Base-by-base conservation (phyloP, 2,797 vertebrate species). In the Coregonus suidteri region DNA sequence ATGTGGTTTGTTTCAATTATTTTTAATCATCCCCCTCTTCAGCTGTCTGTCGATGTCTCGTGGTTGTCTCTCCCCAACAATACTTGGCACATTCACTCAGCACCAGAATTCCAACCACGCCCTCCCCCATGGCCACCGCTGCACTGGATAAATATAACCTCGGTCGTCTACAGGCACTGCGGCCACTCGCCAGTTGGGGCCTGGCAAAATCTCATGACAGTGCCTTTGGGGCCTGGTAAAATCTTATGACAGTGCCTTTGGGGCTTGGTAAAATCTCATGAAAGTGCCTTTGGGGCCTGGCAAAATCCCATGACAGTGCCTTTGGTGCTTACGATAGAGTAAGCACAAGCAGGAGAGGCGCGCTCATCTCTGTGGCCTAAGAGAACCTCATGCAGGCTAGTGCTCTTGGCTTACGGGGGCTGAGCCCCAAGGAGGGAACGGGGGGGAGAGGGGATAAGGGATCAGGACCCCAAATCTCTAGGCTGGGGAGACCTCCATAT, bases 131-230 rank as follows among this genome's bases (percentile, higher is more conserved):
- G 18, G 37, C 41, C 84, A 84, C 86, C 85, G 85, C 80, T 62
- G 81, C 62, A 85, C 91, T 89, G 92, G 93, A 91, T 93, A 93
- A 93, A 94, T 91, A 94, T 93, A 94, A 91, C 88, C 84, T 88
- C 85, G 86, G 91, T 91, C 92, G 87, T 92, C 87, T 88, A 88
- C 89, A 91, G 91, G 91, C 90, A 89, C 84, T 79, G 25, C 56
- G n/a, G 70, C 84, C 80, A 71, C 66, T 65, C 54, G 87, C 84
- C 86, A 85, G 80, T 80, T 82, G 80, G 88, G 85, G 82, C 82
- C 88, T 92, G 92, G 31, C 31, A 34, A 3, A 34, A 34, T 34
- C 31, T 3, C 31, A 34, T 34, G 31, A 34, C 31, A 34, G 31
- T 34, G 31, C 31, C 31, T 34, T 34, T 34, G 31, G 31, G 31